Conservation (phyloP, 2,888 invertebrate genomes). For the Andrena minutula region DNA sequence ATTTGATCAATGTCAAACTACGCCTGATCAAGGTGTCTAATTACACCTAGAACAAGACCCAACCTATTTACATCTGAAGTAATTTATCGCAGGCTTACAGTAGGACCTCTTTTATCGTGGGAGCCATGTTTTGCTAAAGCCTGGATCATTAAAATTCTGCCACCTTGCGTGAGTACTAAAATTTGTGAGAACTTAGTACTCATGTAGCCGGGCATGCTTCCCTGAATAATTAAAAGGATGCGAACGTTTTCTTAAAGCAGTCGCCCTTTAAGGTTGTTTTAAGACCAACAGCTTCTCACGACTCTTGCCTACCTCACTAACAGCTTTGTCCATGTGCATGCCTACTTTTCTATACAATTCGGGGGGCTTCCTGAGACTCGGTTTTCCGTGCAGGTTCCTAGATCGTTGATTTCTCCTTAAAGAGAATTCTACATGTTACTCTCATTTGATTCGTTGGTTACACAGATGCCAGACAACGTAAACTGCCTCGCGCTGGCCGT, state of each 20-base stretch:
- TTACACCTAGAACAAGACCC: no score
- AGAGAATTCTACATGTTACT: background rate
- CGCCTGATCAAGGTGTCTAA: no score
- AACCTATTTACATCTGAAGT: no score
- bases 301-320: background rate
- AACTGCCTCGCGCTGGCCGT: conserved; percentile 29
- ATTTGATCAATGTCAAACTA: no score
- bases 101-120: no score
- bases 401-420: conserved; percentile 1
- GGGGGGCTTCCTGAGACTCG: conserved; percentile 34
- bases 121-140: no score
- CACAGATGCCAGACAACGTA: conserved; percentile 61
- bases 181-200: background rate
- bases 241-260: background rate
- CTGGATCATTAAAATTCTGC: no score
- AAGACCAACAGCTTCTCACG: conserved; percentile 16
- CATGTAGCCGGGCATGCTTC: background rate
- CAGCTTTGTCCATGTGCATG: background rate
- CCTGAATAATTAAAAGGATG: conserved; percentile 37
- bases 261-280: conserved; percentile 7
- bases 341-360: background rate
- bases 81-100: no score
- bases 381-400: conserved; percentile 38
- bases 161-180: background rate
- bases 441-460: conserved; percentile 45